A percentile compares a stretch with the other conserved stretches of the same genome.
Evolutionary conservation across 2,797 vertebrate genomes (phyloP).

Genomic region (Gymnothorax reevesii): DNA sequence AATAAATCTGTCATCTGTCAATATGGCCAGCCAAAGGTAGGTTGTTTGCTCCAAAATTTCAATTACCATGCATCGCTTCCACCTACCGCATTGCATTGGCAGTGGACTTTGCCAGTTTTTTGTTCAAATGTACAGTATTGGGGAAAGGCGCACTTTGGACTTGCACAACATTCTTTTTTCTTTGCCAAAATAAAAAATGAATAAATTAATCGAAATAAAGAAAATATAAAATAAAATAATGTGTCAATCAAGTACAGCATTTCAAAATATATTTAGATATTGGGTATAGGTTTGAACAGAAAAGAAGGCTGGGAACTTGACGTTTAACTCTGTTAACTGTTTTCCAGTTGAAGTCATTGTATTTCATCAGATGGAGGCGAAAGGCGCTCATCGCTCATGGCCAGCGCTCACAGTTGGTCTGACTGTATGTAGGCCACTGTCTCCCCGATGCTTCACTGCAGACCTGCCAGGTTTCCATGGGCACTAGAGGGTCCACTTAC

Average conservation of each 20-base stretch:
- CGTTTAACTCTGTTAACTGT: background rate
- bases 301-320: background rate
- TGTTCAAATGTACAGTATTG: background rate
- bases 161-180: background rate
- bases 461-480: background rate
- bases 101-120: background rate
- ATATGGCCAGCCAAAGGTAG: no score
- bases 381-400: background rate
- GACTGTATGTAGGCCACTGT: constrained; percentile 8
- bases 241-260: background rate
- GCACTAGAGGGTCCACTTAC: background rate
- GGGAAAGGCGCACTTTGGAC: background rate
- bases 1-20: no score
- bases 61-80: background rate
- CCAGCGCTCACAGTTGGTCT: background rate
- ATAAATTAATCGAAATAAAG: no score
- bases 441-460: background rate
- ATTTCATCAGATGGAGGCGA: background rate
- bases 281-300: background rate
- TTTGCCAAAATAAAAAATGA: no score
- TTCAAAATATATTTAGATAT: background rate
- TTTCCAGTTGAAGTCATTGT: background rate
- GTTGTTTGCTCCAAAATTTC: background rate
- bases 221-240: background rate
- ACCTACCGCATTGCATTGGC: background rate